These are phyloP conservation scores for Ramphastos sulfuratus DNA, from an alignment of 2,113 vertebrate genomes.

Conservation along the genomic window DNA sequence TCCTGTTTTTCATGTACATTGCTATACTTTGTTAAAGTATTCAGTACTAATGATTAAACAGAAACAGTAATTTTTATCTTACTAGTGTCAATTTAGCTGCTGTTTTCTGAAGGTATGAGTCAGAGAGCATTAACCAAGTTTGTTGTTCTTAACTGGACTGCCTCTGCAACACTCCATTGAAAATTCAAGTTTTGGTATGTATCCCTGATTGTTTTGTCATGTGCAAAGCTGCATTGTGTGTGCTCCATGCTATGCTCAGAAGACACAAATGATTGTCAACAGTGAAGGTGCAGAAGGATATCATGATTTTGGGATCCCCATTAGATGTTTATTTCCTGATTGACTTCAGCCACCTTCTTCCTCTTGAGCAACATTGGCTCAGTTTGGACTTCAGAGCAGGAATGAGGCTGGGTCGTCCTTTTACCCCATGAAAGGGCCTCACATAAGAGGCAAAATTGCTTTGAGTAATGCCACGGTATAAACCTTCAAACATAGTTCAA, in stretches of 20 bases:
- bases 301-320: background rate
- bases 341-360: background rate
- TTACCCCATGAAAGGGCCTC: fast-evolving
- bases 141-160: background rate
- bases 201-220: background rate
- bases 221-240: background rate
- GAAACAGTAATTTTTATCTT: background rate
- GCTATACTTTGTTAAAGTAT: background rate
- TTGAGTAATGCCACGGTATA: background rate
- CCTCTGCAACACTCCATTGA: background rate
- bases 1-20: background rate
- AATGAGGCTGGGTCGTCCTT: background rate
- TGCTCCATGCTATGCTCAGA: background rate
- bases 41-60: background rate
- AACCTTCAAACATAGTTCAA: background rate
- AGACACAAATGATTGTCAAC: background rate
- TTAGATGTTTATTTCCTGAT: background rate
- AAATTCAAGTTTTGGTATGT: background rate
- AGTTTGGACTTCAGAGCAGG: background rate
- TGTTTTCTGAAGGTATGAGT: background rate
- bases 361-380: background rate
- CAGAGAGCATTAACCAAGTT: background rate
- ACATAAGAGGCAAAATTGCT: background rate
- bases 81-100: background rate
- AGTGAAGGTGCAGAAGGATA: background rate